Conservation (phyloP, 2,113 vertebrate species). For the Myotis davidii region DNA sequence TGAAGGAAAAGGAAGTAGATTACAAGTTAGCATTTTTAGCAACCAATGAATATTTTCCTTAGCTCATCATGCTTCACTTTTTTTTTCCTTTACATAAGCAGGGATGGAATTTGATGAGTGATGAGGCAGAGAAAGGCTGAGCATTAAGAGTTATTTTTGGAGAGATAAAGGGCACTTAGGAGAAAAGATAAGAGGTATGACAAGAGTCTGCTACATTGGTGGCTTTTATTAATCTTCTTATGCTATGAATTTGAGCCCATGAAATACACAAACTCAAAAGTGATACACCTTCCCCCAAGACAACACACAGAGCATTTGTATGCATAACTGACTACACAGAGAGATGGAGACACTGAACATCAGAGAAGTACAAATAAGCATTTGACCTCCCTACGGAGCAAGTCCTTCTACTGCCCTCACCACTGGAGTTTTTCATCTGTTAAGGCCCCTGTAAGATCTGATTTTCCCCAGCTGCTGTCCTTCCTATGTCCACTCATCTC, state of each 20-base stretch:
- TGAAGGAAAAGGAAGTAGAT: constrained; percentile 50
- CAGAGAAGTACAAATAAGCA: not conserved
- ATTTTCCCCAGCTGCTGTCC: not conserved
- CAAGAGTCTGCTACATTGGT: not conserved
- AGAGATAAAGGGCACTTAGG: not conserved
- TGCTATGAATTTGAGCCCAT: not conserved
- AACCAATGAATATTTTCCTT: not conserved
- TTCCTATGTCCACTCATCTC: not conserved
- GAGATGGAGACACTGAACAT: not conserved
- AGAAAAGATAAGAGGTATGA: not conserved
- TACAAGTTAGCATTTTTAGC: constrained; percentile 42
- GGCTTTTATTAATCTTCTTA: not conserved
- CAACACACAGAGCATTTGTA: not conserved
- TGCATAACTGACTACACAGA: not conserved
- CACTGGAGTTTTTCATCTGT: not conserved
- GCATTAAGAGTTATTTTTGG: not conserved
- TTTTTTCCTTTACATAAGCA: not conserved
- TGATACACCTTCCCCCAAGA: not conserved
- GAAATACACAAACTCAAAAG: not conserved
- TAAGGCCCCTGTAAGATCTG: not conserved
- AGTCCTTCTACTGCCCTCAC: not conserved
- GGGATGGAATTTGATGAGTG: not conserved
- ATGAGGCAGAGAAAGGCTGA: not conserved
- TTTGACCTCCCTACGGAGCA: not conserved
- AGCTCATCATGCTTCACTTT: not conserved